phyloP scores from a whole-genome alignment of 2,113 vertebrate genomes.

The Azemiops feae region DNA sequence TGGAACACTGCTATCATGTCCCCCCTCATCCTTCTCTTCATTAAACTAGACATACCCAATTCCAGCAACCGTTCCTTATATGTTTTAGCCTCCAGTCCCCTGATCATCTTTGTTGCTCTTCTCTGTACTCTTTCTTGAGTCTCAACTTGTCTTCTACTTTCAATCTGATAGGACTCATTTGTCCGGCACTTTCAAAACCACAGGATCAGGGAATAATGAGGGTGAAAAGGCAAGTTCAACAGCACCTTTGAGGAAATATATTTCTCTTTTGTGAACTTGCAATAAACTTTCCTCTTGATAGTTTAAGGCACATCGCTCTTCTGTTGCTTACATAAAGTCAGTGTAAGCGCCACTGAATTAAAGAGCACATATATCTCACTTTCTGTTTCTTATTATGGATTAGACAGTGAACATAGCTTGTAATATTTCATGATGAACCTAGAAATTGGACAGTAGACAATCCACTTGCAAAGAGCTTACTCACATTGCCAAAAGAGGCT shows the following conservation, averaged over 20 bases:
- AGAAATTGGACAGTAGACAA: neutral
- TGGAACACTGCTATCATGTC: too few relatives aligned
- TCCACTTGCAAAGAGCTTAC: conserved; percentile 25
- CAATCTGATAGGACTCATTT: neutral
- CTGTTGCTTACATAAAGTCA: neutral
- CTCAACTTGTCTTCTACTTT: neutral
- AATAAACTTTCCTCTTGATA: neutral
- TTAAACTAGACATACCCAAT: too few relatives aligned
- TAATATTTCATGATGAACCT: conserved; percentile 24
- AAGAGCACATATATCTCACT: neutral
- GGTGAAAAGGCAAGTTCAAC: neutral
- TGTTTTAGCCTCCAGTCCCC: too few relatives aligned
- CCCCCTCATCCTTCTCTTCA: too few relatives aligned
- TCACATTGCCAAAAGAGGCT: neutral
- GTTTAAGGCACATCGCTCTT: neutral
- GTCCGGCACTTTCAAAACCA: neutral
- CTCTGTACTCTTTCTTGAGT: too few relatives aligned
- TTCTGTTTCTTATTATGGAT: conserved; percentile 4
- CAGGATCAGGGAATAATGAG: neutral
- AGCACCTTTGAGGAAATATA: neutral
- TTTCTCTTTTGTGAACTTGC: neutral
- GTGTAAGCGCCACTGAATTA: neutral
- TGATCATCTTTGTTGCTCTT: too few relatives aligned
- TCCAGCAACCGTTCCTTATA: too few relatives aligned
- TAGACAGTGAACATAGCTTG: neutral